A percentile compares a stretch with the other conserved stretches of the same genome.
Evolutionary conservation across 1,140 invertebrate genomes (phyloP).

Genomic region (Fopius arisanus): DNA sequence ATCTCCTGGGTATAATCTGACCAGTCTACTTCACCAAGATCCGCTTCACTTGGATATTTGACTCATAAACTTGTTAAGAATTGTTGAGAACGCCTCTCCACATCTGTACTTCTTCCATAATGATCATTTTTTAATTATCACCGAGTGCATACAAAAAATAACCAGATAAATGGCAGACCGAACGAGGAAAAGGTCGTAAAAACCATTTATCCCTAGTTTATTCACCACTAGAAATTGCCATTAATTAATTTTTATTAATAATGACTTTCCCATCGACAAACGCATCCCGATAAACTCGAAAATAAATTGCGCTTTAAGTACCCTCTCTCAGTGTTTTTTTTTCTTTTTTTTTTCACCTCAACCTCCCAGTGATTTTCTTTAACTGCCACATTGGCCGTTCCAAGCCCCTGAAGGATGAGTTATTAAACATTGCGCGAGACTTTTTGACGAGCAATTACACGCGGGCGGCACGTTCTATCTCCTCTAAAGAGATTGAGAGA

Average conservation of each 20-base stretch:
- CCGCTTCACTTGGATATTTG: neutral
- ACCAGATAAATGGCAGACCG: too few species aligned
- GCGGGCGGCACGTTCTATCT: neutral
- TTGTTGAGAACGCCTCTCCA: neutral
- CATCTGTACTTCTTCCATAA: too few species aligned
- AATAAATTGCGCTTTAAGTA: conserved; percentile 15
- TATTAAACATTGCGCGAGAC: conserved; percentile 3
- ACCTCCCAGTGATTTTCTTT: conserved; percentile 4
- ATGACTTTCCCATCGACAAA: neutral
- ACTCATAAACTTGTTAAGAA: neutral
- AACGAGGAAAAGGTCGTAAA: neutral
- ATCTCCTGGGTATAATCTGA: conserved; percentile 19
- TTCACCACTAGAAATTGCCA: neutral
- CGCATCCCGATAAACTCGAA: neutral
- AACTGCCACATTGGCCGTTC: neutral
- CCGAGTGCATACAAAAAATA: too few species aligned
- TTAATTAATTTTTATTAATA: neutral
- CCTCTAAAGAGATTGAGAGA: neutral
- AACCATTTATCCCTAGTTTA: neutral
- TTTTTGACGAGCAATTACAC: conserved; percentile 11
- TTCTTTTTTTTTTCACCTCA: neutral
- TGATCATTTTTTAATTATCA: too few species aligned
- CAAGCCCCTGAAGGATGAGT: neutral
- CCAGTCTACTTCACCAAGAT: neutral
- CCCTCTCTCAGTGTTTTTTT: neutral